Base-by-base conservation (phyloP, 37 sponge, comb jelly and placozoan genomes). In the Corticium candelabrum region DNA sequence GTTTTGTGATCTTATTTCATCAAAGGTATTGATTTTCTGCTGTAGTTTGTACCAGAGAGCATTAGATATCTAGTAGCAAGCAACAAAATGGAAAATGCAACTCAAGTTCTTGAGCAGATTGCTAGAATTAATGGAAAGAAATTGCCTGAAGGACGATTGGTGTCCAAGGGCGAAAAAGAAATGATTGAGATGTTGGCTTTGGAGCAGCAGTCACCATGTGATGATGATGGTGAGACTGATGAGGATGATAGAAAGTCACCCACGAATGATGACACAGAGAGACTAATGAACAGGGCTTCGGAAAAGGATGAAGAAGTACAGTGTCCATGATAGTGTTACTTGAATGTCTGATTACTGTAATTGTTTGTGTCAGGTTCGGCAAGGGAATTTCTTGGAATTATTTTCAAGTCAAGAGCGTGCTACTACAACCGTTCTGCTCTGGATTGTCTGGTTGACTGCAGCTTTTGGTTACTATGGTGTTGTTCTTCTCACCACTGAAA, bases 1-100 rank as follows among this genome's bases (percentile, higher is more conserved):
- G n/a, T n/a, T n/a, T n/a, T n/a, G n/a, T n/a, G n/a, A n/a, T n/a
- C n/a, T n/a, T n/a, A n/a, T n/a, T n/a, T n/a, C n/a, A n/a, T n/a
- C n/a, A n/a, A n/a, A n/a, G n/a, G n/a, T n/a, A n/a, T n/a, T n/a
- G n/a, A n/a, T 50, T 50, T 21, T 50, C 62, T 50, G 15, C 21
- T 27, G 21, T 27, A 87, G 85, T 40, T 89, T 77, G 82, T 89
- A 1, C 94, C 94, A 29, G 84, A 82, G 39, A 87, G 88, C 3
- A 82, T 90, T 34, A 50, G 90, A 35, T 93, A 76, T 75, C 84
- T 85, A 34, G 38, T 93, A 0, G 68, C 85, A 30, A 79, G 84
- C 33, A 81, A 84, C 1, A 67, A 87, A 39, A 15, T 68, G 15
- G 76, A 82, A 1, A 79, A 87, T 40, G 94, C 89, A 1, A n/a